Base-by-base conservation (phyloP, 2,113 vertebrate species). In the Salvelinus alpinus region DNA sequence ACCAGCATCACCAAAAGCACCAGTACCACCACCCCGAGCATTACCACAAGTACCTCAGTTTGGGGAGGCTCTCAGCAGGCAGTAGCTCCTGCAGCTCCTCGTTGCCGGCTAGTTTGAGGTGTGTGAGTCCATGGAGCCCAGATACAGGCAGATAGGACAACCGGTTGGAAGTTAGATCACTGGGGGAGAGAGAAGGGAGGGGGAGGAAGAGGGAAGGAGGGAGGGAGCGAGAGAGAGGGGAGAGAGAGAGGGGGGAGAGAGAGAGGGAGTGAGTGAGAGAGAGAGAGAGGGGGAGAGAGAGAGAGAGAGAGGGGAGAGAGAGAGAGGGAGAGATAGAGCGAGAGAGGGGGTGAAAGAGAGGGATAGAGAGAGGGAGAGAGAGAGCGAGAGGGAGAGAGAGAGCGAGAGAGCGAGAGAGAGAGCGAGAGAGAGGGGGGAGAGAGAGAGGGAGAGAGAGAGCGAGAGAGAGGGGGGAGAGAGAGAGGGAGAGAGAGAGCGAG, bases 91-190 rank as follows among this genome's bases (percentile, higher is more conserved):
- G 95, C 75, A 99, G 94, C 78, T 92, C 92, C 81, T 84, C 82
- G 88, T 98, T 99, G 93, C 96, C 97, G 84, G 95, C 95, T 94
- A 98, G 90, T 92, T 97, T 96, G 88, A 99, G 93, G 90, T 98
- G 96, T 92, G 96, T 97, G 85, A 99, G 91, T 87, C 94, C 94
- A 88, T 94, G 93, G 82, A 98, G 94, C 70, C 96, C 95, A 83
- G 84, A 93, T 89, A 96, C 92, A 88, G 96, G 96, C 90, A 99
- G 93, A 75, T 95, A 94, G 0, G 94, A 95, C 88, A 99, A 94
- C 89, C 90, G 93, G 90, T 99, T 99, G 93, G 94, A 96, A 6
- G 96, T 95, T 80, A 99, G 94, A 90, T 99, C 97, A 71, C 97
- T 99, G 90, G 47, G 48, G 64, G 24, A 72, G 38, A 51, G 71